phyloP scores from a whole-genome alignment of 2,797 vertebrate species.

The Megaceryle alcyon region DNA sequence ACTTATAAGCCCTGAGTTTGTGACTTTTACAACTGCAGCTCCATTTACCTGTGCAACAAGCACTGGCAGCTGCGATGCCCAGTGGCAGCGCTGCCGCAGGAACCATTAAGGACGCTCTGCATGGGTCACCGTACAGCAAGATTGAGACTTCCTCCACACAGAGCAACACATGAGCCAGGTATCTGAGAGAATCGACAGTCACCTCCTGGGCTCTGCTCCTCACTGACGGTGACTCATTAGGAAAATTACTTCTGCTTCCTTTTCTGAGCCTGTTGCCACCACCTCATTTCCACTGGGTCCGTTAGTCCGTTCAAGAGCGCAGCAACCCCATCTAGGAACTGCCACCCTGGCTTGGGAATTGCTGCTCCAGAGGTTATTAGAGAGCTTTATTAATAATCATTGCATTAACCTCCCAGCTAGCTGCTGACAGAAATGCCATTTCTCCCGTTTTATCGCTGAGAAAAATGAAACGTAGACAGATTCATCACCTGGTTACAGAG shows the following conservation, averaged over 20 bases:
- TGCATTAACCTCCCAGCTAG: slow-evolving; percentile 34
- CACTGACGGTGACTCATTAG: neutral
- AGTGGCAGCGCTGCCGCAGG: neutral
- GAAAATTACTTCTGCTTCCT: neutral
- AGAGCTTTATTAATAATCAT: slow-evolving; percentile 47
- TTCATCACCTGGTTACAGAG: slow-evolving; percentile 51
- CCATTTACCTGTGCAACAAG: neutral
- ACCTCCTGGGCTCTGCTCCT: neutral
- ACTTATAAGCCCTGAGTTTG: fast-evolving
- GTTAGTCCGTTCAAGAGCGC: neutral
- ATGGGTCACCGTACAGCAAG: neutral
- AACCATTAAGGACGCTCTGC: neutral
- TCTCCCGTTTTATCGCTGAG: slow-evolving; percentile 12
- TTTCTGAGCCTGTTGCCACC: neutral
- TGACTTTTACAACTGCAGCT: neutral
- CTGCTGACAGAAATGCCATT: slow-evolving; percentile 19
- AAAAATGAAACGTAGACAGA: slow-evolving; percentile 27
- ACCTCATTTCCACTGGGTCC: slow-evolving; percentile 12
- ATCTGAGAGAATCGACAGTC: neutral
- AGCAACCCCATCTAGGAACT: neutral
- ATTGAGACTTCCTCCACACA: neutral
- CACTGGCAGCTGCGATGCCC: neutral
- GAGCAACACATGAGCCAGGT: fast-evolving
- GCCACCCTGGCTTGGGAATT: neutral
- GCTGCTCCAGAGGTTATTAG: slow-evolving; percentile 35